Percentiles rank a stretch among this genome's conserved stretches.
Evolutionary conservation across 64 coral and sea anemone genomes (phyloP).

Genomic region (Catalaphyllia jardinei): DNA sequence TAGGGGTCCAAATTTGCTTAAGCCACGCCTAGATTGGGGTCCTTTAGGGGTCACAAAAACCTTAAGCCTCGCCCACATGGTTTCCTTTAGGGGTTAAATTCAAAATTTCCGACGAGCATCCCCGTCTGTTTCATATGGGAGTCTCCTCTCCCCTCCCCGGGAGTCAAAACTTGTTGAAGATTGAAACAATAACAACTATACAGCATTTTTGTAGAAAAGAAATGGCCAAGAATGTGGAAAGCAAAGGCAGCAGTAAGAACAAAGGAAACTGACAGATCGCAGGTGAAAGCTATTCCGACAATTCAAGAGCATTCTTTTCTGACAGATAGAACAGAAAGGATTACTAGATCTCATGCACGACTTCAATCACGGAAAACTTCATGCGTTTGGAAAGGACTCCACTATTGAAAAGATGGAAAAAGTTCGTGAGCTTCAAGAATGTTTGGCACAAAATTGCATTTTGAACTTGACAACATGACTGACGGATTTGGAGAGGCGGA

Average conservation of each 20-base stretch:
- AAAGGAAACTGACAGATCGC: slow-evolving; percentile 20
- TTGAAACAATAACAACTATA: not conserved
- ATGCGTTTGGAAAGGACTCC: slow-evolving; percentile 95
- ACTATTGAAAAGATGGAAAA: slow-evolving; percentile 99
- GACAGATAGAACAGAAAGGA: slow-evolving; percentile 89
- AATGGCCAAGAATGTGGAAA: slow-evolving; percentile 16
- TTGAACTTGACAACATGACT: slow-evolving; percentile 83
- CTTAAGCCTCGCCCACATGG: no score
- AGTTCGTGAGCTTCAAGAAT: no score
- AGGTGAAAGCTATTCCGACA: slow-evolving; percentile 29
- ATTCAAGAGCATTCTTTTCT: slow-evolving; percentile 95
- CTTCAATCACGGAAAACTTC: slow-evolving; percentile 92
- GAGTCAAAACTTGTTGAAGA: not conserved
- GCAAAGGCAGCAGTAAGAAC: slow-evolving; percentile 9
- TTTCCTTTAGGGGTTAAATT: no score
- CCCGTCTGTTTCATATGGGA: no score
- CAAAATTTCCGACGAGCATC: no score
- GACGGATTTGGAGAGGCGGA: slow-evolving; percentile 69
- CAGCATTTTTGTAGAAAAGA: not conserved
- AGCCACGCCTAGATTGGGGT: no score
- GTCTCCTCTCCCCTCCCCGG: no score
- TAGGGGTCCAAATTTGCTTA: no score
- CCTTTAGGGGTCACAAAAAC: no score
- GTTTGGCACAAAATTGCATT: slow-evolving; percentile 89
- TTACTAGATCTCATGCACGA: slow-evolving; percentile 93